phyloP scores from a whole-genome alignment of 2,113 vertebrate genomes.

The Nothobranchius furzeri region DNA sequence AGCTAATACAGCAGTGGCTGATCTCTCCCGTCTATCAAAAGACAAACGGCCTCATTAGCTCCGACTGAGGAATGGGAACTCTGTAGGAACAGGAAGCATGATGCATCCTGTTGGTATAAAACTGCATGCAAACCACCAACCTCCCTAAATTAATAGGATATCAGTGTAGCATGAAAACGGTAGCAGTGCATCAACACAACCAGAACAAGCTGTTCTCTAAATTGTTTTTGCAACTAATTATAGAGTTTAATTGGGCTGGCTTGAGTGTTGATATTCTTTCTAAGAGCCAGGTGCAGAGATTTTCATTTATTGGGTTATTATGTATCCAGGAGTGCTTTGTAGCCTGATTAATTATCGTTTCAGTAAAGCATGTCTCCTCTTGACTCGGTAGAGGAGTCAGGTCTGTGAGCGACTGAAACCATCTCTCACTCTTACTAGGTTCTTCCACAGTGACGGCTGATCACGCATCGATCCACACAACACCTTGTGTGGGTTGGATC shows the following conservation, averaged over 20 bases:
- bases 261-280: constrained; percentile 10
- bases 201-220: constrained; percentile 32
- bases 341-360: neutral
- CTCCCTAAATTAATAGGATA: constrained; percentile 52
- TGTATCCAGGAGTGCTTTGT: neutral
- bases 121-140: constrained; percentile 53
- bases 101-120: constrained; percentile 59
- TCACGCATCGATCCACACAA: constrained; percentile 55
- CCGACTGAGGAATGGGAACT: constrained; percentile 44
- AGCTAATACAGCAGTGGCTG: constrained; percentile 66
- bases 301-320: neutral
- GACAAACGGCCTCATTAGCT: constrained; percentile 74
- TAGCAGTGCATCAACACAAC: constrained; percentile 23
- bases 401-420: neutral
- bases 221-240: constrained; percentile 22
- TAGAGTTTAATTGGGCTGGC: constrained; percentile 31
- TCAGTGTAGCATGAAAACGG: constrained; percentile 34
- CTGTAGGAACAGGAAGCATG: constrained; percentile 61
- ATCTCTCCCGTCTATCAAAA: constrained; percentile 56
- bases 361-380: neutral
- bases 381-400: constrained; percentile 6
- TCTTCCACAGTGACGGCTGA: constrained; percentile 23
- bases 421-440: too few species aligned
- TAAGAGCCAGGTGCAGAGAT: neutral
- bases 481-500: constrained; percentile 14